Evolutionary conservation across 2,797 vertebrate genomes (phyloP).

Genomic region (Cyprinella venusta): DNA sequence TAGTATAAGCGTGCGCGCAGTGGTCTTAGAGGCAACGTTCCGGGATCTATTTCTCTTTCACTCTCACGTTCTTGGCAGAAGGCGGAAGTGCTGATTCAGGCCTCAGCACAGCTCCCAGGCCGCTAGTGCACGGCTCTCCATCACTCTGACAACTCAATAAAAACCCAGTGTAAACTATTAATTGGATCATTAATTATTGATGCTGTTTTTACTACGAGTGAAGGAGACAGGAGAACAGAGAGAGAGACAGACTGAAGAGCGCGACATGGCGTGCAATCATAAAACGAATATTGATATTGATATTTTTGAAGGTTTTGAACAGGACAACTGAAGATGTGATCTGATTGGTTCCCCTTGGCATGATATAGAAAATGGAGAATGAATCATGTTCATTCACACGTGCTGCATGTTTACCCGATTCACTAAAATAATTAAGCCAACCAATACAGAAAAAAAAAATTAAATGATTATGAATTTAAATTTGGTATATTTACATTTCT

Average conservation of each 20-base stretch:
- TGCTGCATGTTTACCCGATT: not conserved
- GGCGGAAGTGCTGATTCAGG: constrained; percentile 80
- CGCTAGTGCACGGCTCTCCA: constrained; percentile 76
- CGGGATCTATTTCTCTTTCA: constrained; percentile 11
- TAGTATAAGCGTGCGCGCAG: not conserved
- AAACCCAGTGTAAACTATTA: constrained; percentile 87
- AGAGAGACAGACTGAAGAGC: constrained; percentile 46
- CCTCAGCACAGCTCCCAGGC: constrained; percentile 67
- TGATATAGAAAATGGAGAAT: not conserved
- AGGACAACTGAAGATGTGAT: not conserved
- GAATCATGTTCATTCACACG: not conserved
- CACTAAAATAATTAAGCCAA: not conserved
- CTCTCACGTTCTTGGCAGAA: constrained; percentile 41
- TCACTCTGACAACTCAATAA: constrained; percentile 88
- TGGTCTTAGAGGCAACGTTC: not conserved
- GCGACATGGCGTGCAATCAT: constrained; percentile 70
- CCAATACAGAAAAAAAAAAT: not conserved
- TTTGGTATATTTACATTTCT: not conserved
- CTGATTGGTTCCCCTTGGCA: constrained; percentile 15
- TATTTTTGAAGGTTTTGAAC: constrained; percentile 24
- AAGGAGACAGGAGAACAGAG: constrained; percentile 59
- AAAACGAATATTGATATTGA: constrained; percentile 57
- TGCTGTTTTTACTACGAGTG: constrained; percentile 79
- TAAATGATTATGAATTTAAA: not conserved
- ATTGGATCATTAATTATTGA: constrained; percentile 91